Evolutionary conservation across 2,797 vertebrate species (phyloP).

Genomic region (Discoglossus pictus): DNA sequence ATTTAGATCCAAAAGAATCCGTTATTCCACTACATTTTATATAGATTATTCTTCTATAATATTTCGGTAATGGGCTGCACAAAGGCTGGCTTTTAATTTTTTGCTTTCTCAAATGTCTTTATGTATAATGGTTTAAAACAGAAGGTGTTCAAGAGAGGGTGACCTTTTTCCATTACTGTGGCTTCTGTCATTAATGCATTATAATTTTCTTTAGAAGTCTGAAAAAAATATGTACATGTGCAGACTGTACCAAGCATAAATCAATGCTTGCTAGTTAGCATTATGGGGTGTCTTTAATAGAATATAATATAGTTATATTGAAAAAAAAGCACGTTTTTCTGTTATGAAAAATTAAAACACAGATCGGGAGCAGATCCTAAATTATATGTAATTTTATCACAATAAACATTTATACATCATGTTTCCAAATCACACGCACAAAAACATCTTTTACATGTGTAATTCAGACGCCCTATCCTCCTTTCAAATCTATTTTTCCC

Average conservation of each 20-base stretch:
- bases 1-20: conserved; percentile 85
- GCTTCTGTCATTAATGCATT: conserved; percentile 84
- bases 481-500: no score
- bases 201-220: conserved; percentile 83
- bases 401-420: no score
- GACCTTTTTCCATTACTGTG: conserved; percentile 86
- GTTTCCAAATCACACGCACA: no score
- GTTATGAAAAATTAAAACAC: conserved; percentile 60
- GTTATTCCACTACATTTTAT: conserved; percentile 79
- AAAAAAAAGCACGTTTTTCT: no score
- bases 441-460: no score
- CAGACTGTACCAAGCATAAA: conserved; percentile 72
- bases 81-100: conserved; percentile 80
- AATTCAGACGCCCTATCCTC: no score
- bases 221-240: conserved; percentile 75
- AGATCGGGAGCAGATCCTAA: no score
- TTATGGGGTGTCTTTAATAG: conserved; percentile 71
- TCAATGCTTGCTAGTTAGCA: conserved; percentile 77
- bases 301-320: no score
- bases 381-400: no score
- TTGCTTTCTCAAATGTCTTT: conserved; percentile 82
- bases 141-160: conserved; percentile 81
- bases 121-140: conserved; percentile 82
- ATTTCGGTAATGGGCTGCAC: conserved; percentile 82
- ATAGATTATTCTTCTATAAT: conserved; percentile 83